phyloP scores from a whole-genome alignment of 2,888 invertebrate genomes.

The Drosophila acutilabella region DNA sequence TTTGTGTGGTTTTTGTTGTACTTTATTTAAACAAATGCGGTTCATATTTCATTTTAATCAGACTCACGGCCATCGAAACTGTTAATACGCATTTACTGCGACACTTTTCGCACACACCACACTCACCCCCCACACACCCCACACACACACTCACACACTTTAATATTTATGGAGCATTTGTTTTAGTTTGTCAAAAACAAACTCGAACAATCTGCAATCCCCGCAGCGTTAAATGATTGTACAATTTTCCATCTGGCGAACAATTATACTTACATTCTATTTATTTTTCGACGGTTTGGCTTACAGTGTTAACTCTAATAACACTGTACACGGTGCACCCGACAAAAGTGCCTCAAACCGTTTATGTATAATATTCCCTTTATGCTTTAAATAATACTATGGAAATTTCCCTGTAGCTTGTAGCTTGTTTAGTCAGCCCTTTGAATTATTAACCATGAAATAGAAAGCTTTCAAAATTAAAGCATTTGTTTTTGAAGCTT shows the following conservation, averaged over 20 bases:
- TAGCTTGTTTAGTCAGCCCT: no score
- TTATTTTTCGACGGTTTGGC: slow-evolving; percentile 69
- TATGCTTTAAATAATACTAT: not conserved
- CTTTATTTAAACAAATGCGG: slow-evolving; percentile 81
- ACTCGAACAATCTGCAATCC: slow-evolving; percentile 52
- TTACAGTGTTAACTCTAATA: slow-evolving; percentile 55
- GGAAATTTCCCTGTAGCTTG: not conserved
- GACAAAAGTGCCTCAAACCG: slow-evolving; percentile 28
- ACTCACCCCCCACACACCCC: not conserved
- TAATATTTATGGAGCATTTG: slow-evolving; percentile 18
- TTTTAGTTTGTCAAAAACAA: slow-evolving; percentile 79
- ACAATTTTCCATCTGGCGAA: slow-evolving; percentile 62
- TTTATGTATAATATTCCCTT: no score
- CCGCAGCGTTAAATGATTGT: slow-evolving; percentile 53
- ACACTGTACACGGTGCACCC: not conserved
- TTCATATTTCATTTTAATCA: slow-evolving; percentile 80
- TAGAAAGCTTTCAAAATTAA: no score
- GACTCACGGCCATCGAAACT: slow-evolving; percentile 61
- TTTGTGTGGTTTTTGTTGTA: slow-evolving; percentile 65
- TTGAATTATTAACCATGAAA: no score
- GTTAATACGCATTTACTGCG: slow-evolving; percentile 67
- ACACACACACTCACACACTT: slow-evolving; percentile 8
- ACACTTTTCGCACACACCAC: slow-evolving; percentile 50
- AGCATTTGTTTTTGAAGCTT: no score
- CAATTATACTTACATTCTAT: slow-evolving; percentile 69